These are phyloP conservation scores for Drosophila biarmipes DNA, from an alignment of 1,140 invertebrate genomes.

Conservation along the genomic window DNA sequence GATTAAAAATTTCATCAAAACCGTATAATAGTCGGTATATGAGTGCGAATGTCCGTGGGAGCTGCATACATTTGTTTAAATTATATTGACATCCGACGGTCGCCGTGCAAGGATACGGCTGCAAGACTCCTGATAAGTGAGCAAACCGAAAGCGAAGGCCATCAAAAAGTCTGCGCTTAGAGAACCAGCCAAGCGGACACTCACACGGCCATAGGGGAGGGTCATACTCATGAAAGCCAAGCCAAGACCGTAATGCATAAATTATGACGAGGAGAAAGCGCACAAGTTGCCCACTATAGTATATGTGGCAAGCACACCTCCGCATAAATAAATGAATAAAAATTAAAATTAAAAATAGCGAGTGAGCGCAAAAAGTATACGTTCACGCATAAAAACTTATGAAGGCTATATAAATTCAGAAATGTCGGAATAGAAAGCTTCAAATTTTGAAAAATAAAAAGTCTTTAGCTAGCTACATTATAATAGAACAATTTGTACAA, in stretches of 20 bases:
- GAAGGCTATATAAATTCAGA: no score
- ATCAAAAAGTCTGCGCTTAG: conserved; percentile 47
- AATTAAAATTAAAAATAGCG: conserved; percentile 5
- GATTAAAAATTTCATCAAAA: conserved; percentile 74
- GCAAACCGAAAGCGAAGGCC: conserved; percentile 50
- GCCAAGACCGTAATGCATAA: conserved; percentile 67
- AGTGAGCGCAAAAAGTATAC: conserved; percentile 42
- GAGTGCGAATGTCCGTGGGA: conserved; percentile 21
- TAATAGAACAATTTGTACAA: no score
- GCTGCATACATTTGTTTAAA: conserved; percentile 77
- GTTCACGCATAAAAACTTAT: conserved; percentile 13
- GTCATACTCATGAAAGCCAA: conserved; percentile 55
- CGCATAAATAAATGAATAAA: conserved; percentile 21
- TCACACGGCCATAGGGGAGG: conserved; percentile 1
- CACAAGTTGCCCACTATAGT: conserved; percentile 33
- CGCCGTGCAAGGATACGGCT: conserved; percentile 61
- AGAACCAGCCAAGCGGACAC: conserved; percentile 26
- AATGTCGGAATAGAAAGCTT: no score
- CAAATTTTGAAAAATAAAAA: no score
- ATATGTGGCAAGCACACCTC: background rate
- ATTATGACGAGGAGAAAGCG: conserved; percentile 55
- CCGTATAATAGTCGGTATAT: conserved; percentile 15
- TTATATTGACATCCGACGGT: conserved; percentile 74
- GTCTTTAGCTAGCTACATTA: no score
- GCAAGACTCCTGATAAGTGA: conserved; percentile 73